Evolutionary conservation across 2,797 vertebrate species (phyloP).

Genomic region (Protonibea diacanthus): DNA sequence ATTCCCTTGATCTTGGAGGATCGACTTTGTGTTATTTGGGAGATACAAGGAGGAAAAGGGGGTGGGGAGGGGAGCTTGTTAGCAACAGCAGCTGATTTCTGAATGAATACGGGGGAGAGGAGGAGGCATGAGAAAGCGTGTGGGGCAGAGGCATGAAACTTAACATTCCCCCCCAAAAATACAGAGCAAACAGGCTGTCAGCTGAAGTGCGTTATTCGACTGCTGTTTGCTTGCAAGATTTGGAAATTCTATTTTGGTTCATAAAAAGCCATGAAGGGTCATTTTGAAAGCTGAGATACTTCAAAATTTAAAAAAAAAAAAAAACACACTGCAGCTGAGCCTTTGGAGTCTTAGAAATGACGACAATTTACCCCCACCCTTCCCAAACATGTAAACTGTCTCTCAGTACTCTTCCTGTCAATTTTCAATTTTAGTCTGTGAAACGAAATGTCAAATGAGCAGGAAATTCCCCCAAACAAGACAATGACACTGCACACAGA

Average conservation of each 20-base stretch:
- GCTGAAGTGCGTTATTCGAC: conserved; percentile 1
- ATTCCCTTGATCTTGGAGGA: conserved; percentile 76
- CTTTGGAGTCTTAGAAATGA: conserved; percentile 47
- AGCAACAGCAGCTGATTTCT: conserved; percentile 49
- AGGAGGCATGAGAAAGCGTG: conserved; percentile 20
- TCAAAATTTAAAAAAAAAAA: neutral
- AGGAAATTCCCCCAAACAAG: conserved; percentile 73
- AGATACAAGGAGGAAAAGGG: conserved; percentile 36
- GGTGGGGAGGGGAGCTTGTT: conserved; percentile 14
- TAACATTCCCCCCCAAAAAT: neutral
- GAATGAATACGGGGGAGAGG: conserved; percentile 47
- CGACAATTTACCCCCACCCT: conserved; percentile 29
- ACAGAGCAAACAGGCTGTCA: neutral
- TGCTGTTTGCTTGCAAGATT: conserved; percentile 13
- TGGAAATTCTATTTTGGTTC: conserved; percentile 30
- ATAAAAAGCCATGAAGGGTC: conserved; percentile 22
- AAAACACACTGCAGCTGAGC: conserved; percentile 24
- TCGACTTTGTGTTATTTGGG: conserved; percentile 61
- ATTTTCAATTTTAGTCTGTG: conserved; percentile 56
- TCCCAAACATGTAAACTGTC: conserved; percentile 57
- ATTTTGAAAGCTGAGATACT: conserved; percentile 18
- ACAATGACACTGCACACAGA: neutral
- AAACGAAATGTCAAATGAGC: conserved; percentile 63
- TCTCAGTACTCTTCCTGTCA: conserved; percentile 58
- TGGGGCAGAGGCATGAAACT: conserved; percentile 17